Evolutionary conservation across 2,888 invertebrate species (phyloP), one percentile per base, ranked within the genome.

Genomic region (Rhyacophila evoluta): DNA sequence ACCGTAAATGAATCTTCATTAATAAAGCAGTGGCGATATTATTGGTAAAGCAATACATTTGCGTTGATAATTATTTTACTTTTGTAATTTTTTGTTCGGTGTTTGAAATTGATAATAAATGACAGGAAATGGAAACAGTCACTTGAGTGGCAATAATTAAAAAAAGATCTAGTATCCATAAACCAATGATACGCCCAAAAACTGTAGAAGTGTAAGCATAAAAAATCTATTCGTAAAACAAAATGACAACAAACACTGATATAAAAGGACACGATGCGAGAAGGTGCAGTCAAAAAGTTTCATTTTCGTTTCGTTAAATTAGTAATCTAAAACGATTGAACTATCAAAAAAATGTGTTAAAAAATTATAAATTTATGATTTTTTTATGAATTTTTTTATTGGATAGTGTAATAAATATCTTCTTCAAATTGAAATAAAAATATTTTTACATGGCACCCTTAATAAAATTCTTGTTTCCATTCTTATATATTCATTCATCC

Each of bases 121-220:
- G 33, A 25, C 76, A 76, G 76, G 76, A 76, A 76, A 76, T 71
- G 71, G 41, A 71, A 19, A 39, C 19, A 38, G 75, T 70, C 70
- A 75, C 69, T 37, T 68, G 68, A 68, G 70, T 75, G 28, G 38
- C 28, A 69, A 76, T 71, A 76, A 76, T 76, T 76, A 76, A 76
- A 75, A 76, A 71, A 76, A 41, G 33, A 37, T 36, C 15, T 41
- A n/a, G 10, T 39, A 76, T 71, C 76, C 76, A 71, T 76, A 76
- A 71, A 76, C 71, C 71, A 71, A 71, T 70, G 76, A 70, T 27
- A 69, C 70, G 12, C 28, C 41, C 10, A 68, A 41, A 76, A 70
- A 76, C 70, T 55, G 76, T 33, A 25, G 41, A 70, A 71, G 71
- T 71, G 71, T 70, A 39, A 71, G 71, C 25, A 39, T 41, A 76